These are phyloP conservation scores for Rhipidura dahli DNA, from an alignment of 2,113 vertebrate species.

Conservation along the genomic window DNA sequence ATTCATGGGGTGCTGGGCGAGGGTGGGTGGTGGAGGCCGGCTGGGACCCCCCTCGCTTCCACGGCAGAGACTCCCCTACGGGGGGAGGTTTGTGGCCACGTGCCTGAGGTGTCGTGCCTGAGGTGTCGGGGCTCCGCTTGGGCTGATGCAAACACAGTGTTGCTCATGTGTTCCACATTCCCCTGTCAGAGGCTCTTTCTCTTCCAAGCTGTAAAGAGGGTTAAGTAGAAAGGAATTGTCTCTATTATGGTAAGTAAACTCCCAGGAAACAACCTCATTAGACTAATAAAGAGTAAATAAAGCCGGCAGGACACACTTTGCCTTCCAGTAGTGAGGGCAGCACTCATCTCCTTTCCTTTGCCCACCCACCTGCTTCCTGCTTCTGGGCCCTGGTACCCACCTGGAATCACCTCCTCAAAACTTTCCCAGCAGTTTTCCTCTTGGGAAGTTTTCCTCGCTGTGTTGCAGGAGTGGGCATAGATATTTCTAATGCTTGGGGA, in stretches of 20 bases:
- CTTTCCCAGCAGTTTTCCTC: background rate
- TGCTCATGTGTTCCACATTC: background rate
- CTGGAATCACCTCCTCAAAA: background rate
- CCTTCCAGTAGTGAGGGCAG: background rate
- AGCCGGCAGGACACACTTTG: background rate
- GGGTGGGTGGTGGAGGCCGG: fast-evolving
- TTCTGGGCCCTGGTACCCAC: background rate
- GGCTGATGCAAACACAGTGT: background rate
- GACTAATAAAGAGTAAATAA: slow-evolving; percentile 67
- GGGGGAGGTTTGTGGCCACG: background rate
- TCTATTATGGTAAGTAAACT: slow-evolving; percentile 60
- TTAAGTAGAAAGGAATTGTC: slow-evolving; percentile 49
- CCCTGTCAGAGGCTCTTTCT: slow-evolving; percentile 20
- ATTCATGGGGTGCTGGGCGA: background rate
- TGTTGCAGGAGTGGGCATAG: background rate
- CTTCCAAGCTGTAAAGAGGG: slow-evolving; percentile 19
- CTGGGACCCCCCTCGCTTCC: background rate
- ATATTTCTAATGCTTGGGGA: background rate
- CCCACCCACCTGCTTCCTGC: background rate
- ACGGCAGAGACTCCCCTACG: fast-evolving
- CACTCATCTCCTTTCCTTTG: background rate
- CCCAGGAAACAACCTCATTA: slow-evolving; percentile 70
- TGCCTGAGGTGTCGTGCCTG: background rate
- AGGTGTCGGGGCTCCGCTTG: background rate
- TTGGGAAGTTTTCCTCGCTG: background rate